Percentiles rank a stretch among this genome's conserved stretches.
phyloP scores from a whole-genome alignment of 2,797 vertebrate species.

The Masticophis lateralis region DNA sequence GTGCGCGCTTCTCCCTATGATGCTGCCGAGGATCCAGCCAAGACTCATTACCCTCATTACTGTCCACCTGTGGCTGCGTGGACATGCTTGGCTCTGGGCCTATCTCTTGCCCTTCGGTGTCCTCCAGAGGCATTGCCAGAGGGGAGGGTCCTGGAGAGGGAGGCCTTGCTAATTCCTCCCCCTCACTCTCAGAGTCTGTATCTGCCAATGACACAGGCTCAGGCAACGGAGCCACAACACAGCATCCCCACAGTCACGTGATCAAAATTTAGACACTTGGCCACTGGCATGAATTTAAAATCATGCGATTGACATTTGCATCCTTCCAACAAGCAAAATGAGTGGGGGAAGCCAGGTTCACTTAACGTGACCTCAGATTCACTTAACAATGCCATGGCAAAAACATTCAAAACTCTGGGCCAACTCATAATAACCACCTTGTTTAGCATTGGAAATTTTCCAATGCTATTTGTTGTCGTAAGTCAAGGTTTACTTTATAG shows the following conservation, averaged over 20 bases:
- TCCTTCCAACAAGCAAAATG: not conserved
- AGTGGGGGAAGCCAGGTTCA: not conserved
- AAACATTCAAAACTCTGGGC: not conserved
- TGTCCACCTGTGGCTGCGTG: too few relatives aligned
- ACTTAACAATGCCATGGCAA: too few relatives aligned
- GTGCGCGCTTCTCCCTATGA: too few relatives aligned
- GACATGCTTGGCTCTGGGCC: too few relatives aligned
- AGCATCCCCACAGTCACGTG: not conserved
- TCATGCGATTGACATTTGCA: not conserved
- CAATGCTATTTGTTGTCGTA: not conserved
- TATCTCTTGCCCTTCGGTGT: too few relatives aligned
- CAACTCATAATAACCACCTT: not conserved
- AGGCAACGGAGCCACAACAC: too few relatives aligned
- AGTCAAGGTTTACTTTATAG: not conserved
- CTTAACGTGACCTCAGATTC: not conserved
- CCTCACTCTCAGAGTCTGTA: too few relatives aligned
- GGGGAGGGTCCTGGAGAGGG: too few relatives aligned
- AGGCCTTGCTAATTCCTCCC: too few relatives aligned
- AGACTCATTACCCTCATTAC: fast-evolving
- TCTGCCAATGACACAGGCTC: too few relatives aligned
- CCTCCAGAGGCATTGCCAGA: too few relatives aligned
- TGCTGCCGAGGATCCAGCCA: too few relatives aligned
- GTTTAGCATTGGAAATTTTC: not conserved
- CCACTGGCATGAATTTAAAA: not conserved
- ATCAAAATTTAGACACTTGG: not conserved